Evolutionary conservation across 2,888 invertebrate genomes (phyloP).

Genomic region (Dasysyrphus albostriatus): DNA sequence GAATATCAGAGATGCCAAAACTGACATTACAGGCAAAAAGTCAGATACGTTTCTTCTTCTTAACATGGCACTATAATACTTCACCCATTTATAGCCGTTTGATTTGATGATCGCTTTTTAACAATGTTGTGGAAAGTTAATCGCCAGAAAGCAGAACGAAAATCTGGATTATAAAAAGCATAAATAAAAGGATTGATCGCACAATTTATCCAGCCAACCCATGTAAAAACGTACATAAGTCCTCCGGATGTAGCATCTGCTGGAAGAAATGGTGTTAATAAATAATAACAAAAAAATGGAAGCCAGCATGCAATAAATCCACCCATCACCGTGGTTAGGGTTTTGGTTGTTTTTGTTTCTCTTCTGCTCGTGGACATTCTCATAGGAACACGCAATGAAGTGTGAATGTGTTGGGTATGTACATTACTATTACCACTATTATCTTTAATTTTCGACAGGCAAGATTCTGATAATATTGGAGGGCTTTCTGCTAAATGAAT

Average conservation of each 20-base stretch:
- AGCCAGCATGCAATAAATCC: constrained; percentile 95
- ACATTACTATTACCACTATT: constrained; percentile 40
- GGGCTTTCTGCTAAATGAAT: constrained; percentile 80
- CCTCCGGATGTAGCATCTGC: constrained; percentile 86
- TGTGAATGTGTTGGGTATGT: constrained; percentile 73
- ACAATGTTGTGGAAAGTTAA: constrained; percentile 86
- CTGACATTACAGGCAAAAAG: no score
- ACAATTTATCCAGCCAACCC: constrained; percentile 96
- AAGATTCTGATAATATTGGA: constrained; percentile 79
- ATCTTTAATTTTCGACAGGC: constrained; percentile 76
- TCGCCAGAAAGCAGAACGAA: constrained; percentile 94
- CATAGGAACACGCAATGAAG: constrained; percentile 81
- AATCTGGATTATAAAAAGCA: constrained; percentile 94
- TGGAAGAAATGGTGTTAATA: constrained; percentile 92
- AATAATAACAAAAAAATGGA: constrained; percentile 93
- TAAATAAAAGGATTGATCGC: constrained; percentile 96
- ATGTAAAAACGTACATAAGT: constrained; percentile 91
- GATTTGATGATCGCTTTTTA: constrained; percentile 78
- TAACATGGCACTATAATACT: no score
- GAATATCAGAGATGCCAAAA: no score
- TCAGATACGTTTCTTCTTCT: no score
- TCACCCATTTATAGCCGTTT: background rate
- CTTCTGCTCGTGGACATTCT: constrained; percentile 89
- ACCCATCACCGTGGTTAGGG: constrained; percentile 94
- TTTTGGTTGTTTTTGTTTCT: constrained; percentile 95